Conservation (phyloP, 2,113 vertebrate species). For the Rhinopomastus cyanomelas region DNA sequence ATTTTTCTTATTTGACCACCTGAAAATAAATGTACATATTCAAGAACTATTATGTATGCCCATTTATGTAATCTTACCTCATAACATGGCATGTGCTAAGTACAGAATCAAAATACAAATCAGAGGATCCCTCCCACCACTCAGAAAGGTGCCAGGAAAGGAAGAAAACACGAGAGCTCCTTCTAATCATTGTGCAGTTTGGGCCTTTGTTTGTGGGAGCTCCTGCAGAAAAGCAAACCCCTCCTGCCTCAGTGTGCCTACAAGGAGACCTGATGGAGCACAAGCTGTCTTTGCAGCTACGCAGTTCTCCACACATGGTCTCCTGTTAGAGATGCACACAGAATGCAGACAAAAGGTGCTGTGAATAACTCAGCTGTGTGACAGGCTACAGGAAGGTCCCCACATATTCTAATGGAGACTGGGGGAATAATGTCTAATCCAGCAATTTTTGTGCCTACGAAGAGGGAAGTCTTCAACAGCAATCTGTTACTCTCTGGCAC, state of each 20-base stretch:
- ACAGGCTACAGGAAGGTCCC: background rate
- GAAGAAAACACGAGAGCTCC: background rate
- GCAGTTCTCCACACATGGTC: background rate
- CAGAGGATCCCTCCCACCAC: background rate
- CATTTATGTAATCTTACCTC: background rate
- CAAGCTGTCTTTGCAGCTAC: background rate
- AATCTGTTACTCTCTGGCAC: background rate
- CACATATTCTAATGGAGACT: background rate
- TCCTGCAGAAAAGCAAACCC: background rate
- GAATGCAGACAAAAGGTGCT: background rate
- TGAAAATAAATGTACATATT: constrained; percentile 56
- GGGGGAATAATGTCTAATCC: background rate
- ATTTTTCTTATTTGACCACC: constrained; percentile 94
- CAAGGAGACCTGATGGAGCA: background rate
- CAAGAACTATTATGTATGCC: background rate
- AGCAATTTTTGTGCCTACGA: background rate
- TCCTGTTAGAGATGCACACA: background rate
- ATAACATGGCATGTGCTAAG: background rate
- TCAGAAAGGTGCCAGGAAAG: background rate
- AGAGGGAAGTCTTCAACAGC: background rate
- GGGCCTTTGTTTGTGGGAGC: background rate
- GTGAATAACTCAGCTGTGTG: background rate
- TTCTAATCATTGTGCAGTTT: background rate
- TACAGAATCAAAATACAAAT: background rate
- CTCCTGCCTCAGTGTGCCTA: background rate